These are phyloP conservation scores for Petrocephalus sullivani DNA, from an alignment of 2,797 vertebrate genomes.

Conservation along the genomic window DNA sequence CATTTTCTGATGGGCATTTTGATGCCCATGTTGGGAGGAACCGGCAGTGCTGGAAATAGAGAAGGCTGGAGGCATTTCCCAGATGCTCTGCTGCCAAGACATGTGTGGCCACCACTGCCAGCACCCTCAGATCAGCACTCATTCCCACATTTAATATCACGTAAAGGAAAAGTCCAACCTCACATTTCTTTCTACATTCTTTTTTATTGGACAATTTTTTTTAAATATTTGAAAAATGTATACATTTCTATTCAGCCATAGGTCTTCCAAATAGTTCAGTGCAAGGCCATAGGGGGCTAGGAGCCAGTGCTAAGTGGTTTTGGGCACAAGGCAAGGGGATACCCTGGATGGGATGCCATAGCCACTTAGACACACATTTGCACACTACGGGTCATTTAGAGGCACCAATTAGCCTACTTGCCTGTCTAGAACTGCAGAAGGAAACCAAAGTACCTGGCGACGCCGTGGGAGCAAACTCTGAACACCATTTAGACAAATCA, in stretches of 20 bases:
- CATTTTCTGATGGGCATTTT: slow-evolving; percentile 6
- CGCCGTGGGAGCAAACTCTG: background rate
- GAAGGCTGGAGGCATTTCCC: background rate
- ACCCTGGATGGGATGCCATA: background rate
- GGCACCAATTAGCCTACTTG: background rate
- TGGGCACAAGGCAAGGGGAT: background rate
- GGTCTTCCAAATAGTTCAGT: no score
- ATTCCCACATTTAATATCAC: background rate
- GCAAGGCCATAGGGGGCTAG: background rate
- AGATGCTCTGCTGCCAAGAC: background rate
- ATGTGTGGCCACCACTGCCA: background rate
- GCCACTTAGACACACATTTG: background rate
- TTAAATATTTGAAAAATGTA: background rate
- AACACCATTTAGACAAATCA: background rate
- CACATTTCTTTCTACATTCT: background rate
- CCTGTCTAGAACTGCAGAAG: background rate
- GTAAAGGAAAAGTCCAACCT: background rate
- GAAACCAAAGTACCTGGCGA: background rate
- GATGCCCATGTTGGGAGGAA: background rate
- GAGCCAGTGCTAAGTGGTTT: background rate
- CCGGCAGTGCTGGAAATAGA: background rate
- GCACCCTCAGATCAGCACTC: background rate
- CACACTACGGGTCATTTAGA: background rate
- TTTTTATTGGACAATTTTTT: background rate
- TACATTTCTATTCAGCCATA: background rate